Percentiles rank a stretch among this genome's conserved stretches.
Evolutionary conservation across 2,797 vertebrate genomes (phyloP).

Genomic region (Capromys pilorides): DNA sequence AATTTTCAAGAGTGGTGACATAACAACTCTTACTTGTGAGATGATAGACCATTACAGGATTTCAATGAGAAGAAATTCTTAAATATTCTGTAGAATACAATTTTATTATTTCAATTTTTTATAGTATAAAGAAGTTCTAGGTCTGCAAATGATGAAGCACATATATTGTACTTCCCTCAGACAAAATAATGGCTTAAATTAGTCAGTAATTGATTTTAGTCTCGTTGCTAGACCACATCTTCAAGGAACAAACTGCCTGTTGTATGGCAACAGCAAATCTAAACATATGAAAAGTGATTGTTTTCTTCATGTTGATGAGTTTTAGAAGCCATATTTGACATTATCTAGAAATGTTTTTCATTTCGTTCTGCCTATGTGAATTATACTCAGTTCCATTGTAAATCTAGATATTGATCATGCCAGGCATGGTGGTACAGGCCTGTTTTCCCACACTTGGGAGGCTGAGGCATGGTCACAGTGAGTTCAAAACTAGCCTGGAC

Average conservation of each 20-base stretch:
- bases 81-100: not conserved
- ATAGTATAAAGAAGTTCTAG: not conserved
- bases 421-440: not conserved
- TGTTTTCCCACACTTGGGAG: not conserved
- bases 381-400: not conserved
- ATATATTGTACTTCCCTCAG: not conserved
- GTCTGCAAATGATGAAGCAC: not conserved
- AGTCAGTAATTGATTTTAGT: not conserved
- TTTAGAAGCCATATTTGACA: not conserved
- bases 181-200: not conserved
- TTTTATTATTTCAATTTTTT: slow-evolving; percentile 15
- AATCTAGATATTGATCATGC: not conserved
- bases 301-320: not conserved
- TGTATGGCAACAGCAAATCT: not conserved
- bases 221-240: not conserved
- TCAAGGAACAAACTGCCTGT: not conserved
- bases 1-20: not conserved
- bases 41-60: not conserved
- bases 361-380: not conserved
- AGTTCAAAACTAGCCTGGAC: not conserved
- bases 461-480: not conserved
- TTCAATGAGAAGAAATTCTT: slow-evolving; percentile 29
- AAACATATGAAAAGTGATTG: not conserved
- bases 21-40: not conserved
- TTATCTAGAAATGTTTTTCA: not conserved